These are phyloP conservation scores for Trichogramma dendrolimi DNA, from an alignment of 2,888 invertebrate genomes.

Conservation along the genomic window DNA sequence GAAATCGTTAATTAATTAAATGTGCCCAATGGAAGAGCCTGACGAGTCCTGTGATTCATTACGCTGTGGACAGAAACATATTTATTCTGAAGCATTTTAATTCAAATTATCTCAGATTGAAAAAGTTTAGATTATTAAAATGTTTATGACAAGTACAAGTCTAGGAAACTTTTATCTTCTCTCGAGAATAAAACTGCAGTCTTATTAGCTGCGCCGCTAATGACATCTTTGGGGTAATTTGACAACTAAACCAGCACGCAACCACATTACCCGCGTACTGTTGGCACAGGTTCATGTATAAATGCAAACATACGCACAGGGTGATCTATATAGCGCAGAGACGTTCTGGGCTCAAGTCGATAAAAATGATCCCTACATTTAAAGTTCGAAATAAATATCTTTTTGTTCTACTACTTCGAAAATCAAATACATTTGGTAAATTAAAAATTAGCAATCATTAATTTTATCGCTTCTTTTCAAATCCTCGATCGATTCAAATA, in stretches of 20 bases:
- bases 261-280: constrained; percentile 17
- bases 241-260: constrained; percentile 17
- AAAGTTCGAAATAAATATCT: not conserved
- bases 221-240: constrained; percentile 28
- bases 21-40: constrained; percentile 18
- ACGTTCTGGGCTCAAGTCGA: constrained; percentile 14
- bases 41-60: constrained; percentile 5
- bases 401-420: too few species aligned
- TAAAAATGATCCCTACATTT: constrained; percentile 24
- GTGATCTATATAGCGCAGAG: not conserved
- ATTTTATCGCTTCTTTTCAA: too few species aligned
- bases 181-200: too few species aligned
- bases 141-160: too few species aligned
- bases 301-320: not conserved
- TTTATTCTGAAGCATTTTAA: not conserved
- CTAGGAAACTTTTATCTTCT: too few species aligned
- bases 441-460: too few species aligned
- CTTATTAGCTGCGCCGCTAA: constrained; percentile 32
- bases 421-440: too few species aligned
- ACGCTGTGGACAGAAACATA: not conserved
- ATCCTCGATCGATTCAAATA: too few species aligned
- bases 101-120: not conserved
- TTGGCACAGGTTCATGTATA: not conserved
- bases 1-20: constrained; percentile 27
- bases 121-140: not conserved